Evolutionary conservation across 2,797 vertebrate species (phyloP).

Genomic region (Falco cherrug): DNA sequence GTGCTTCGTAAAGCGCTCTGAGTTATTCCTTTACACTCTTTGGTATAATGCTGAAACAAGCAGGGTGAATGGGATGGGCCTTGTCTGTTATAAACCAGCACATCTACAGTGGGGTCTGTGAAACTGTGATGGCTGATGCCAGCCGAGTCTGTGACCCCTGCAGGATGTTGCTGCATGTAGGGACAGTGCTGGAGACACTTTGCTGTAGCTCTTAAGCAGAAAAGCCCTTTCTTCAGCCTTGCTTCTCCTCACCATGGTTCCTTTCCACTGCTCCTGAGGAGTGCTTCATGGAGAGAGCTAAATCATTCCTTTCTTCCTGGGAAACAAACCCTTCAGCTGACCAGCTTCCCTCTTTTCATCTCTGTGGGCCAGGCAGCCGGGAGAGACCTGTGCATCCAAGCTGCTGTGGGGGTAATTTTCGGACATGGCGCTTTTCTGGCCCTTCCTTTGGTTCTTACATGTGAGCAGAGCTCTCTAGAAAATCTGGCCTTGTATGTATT

Average conservation of each 20-base stretch:
- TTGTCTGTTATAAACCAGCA: not conserved
- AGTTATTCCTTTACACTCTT: accelerated
- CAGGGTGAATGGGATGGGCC: not conserved
- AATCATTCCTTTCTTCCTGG: not conserved
- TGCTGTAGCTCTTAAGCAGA: not conserved
- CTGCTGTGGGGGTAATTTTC: not conserved
- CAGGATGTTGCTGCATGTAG: not conserved
- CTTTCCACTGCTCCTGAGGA: not conserved
- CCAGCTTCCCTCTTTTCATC: not conserved
- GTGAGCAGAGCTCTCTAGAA: not conserved
- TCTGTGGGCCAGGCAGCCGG: not conserved
- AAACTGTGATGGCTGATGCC: not conserved
- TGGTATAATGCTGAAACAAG: accelerated
- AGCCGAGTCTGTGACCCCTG: not conserved
- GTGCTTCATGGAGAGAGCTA: not conserved
- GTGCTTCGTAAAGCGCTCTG: accelerated
- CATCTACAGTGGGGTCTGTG: accelerated
- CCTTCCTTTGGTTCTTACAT: accelerated
- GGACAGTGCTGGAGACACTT: not conserved
- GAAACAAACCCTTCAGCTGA: not conserved
- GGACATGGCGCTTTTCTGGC: not conserved
- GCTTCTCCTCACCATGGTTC: not conserved
- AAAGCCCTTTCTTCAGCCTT: not conserved
- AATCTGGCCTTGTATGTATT: not conserved
- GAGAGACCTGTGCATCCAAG: not conserved